Evolutionary conservation across 1,140 invertebrate species (phyloP), one percentile per base, ranked within the genome.

Genomic region (Pseudomyrmex dendroicus): DNA sequence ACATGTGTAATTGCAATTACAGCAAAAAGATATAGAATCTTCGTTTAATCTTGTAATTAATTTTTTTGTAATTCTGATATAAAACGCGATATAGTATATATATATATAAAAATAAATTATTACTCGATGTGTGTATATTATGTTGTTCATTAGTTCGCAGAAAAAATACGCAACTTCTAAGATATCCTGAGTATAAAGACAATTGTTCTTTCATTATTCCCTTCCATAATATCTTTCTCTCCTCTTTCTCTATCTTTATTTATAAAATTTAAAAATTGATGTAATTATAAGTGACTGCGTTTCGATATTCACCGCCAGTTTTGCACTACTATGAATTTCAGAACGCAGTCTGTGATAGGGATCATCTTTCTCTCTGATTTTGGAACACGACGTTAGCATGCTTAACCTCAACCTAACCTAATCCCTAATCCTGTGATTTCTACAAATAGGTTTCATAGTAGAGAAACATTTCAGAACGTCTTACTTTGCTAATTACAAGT

Each of bases 21-120:
- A 78, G 63, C 74, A 78, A 57, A 73, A 59, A 73, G 13, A 57
- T 35, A 35, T 56, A 67, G 35, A 67, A 56, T 20, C 68, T 67
- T 78, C 2, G 50, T 56, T 77, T 77, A 84, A 66, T 20, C 15
- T 77, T 84, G 56, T 77, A 84, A 46, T 83, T 77, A 73, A 57
- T 57, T 82, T 12, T 62, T 68, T 82, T 82, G 48, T 77, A 57
- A 82, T 73, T 70, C n/a, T 25, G 68, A 73, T 17, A 46, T 25
- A 20, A 62, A 57, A 82, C 20, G 56, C 56, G 46, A 82, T 22
- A 73, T 59, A 61, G 48, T 68, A 67, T 64, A 72, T 73, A 73
- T 68, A 67, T 68, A 52, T 68, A 68, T 62, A 59, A 13, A 70
- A 73, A 73, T 61, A 73, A 61, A 73, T 73, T 61, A 59, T 73